phyloP scores from a whole-genome alignment of 37 sponge, comb jelly and placozoan species.

The Oscarella lobularis region DNA sequence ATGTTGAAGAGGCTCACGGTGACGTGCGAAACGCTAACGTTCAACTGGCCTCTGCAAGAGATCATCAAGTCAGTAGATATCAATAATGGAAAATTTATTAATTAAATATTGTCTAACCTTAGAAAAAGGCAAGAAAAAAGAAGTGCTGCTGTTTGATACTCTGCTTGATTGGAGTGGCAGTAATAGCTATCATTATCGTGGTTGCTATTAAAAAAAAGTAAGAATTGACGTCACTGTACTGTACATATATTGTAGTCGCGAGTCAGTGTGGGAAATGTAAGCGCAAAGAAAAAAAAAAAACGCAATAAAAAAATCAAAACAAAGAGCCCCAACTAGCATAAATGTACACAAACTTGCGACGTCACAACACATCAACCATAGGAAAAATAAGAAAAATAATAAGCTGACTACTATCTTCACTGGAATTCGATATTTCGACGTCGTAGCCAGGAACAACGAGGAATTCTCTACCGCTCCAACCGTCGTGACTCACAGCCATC shows the following conservation, averaged over 20 bases:
- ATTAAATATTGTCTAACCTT: not conserved
- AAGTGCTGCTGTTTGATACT: not conserved
- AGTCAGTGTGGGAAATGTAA: too few relatives aligned
- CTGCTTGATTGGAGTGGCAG: not conserved
- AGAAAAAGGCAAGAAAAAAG: not conserved
- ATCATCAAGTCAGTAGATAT: conserved; percentile 32
- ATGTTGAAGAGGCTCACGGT: conserved; percentile 37
- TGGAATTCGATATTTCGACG: conserved; percentile 30
- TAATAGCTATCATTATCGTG: not conserved
- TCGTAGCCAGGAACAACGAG: conserved; percentile 41
- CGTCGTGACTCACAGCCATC: conserved; percentile 1
- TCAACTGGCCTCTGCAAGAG: conserved; percentile 37
- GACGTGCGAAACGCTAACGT: conserved; percentile 41
- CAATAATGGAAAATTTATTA: not conserved
- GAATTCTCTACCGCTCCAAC: conserved; percentile 33
- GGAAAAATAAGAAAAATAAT: conserved; percentile 45
- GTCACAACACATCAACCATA: too few relatives aligned
- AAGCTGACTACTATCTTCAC: not conserved
- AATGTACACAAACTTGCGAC: too few relatives aligned
- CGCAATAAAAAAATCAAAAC: too few relatives aligned
- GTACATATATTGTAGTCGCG: too few relatives aligned
- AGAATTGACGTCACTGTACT: too few relatives aligned
- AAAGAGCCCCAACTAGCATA: too few relatives aligned
- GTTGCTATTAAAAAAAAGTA: not conserved
- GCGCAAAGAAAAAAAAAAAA: too few relatives aligned